phyloP scores from a whole-genome alignment of 2,113 vertebrate species.

The Lepus timidus region DNA sequence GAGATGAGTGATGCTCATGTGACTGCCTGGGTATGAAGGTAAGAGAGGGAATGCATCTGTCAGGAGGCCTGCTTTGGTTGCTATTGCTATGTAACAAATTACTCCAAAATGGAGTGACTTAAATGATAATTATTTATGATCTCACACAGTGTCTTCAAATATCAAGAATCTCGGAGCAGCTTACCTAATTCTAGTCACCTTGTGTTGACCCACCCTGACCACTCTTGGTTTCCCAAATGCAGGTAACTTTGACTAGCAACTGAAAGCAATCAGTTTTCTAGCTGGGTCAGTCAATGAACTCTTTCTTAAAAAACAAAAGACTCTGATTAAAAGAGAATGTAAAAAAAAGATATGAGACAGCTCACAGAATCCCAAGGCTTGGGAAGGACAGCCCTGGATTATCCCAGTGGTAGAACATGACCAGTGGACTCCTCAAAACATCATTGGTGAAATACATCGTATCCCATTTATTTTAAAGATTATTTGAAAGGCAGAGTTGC shows the following conservation, averaged over 20 bases:
- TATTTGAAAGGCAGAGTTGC: no score
- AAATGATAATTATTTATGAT: background rate
- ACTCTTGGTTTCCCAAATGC: background rate
- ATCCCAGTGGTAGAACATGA: background rate
- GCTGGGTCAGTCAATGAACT: background rate
- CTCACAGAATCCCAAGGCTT: background rate
- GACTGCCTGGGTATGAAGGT: background rate
- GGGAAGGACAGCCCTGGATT: background rate
- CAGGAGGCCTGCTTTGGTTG: background rate
- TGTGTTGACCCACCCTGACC: background rate
- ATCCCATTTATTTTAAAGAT: background rate
- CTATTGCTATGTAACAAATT: background rate
- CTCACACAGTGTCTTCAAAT: background rate
- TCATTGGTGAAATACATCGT: conserved; percentile 43
- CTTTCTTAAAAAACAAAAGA: conserved; percentile 18
- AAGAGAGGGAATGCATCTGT: background rate
- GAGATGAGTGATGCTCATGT: background rate
- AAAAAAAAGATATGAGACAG: background rate
- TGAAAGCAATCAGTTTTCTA: background rate
- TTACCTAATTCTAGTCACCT: background rate
- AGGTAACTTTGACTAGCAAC: background rate
- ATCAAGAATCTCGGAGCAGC: background rate
- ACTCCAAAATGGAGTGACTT: background rate
- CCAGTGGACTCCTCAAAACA: background rate
- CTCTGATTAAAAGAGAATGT: conserved; percentile 7